These are phyloP conservation scores for Proales similis DNA, from an alignment of 1,140 invertebrate species.

Conservation along the genomic window DNA sequence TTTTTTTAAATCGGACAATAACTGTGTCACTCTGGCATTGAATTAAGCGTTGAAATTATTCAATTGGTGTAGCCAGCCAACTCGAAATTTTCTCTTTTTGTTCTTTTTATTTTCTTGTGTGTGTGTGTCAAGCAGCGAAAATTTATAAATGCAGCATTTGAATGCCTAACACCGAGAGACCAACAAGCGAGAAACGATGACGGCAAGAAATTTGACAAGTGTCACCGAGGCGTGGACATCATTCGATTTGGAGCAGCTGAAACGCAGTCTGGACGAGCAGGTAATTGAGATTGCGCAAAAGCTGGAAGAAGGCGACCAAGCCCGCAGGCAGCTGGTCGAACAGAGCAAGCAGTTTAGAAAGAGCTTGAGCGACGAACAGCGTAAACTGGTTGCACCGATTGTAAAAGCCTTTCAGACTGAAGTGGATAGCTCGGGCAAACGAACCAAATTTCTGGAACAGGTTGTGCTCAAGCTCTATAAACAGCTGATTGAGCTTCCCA, in stretches of 20 bases:
- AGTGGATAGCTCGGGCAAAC: conserved; percentile 56
- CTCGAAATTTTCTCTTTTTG: too few relatives aligned
- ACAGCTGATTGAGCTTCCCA: conserved; percentile 56
- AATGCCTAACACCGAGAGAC: too few relatives aligned
- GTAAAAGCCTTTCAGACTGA: conserved; percentile 58
- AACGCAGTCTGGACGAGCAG: conserved; percentile 52
- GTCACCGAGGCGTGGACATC: conserved; percentile 10
- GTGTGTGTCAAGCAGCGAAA: too few relatives aligned
- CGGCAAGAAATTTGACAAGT: conserved; percentile 9
- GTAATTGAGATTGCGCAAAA: conserved; percentile 56
- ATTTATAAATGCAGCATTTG: too few relatives aligned
- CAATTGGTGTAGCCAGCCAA: too few relatives aligned
- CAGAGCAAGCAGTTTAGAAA: conserved; percentile 58
- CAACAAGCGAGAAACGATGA: neutral
- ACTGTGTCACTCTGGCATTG: too few relatives aligned
- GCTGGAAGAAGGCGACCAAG: conserved; percentile 57
- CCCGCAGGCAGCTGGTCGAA: conserved; percentile 56
- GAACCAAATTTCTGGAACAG: conserved; percentile 57
- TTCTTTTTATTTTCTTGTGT: too few relatives aligned
- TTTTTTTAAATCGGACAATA: too few relatives aligned
- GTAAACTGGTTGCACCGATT: conserved; percentile 56
- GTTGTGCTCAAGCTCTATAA: conserved; percentile 58
- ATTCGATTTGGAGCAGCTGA: conserved; percentile 17
- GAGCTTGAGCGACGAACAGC: conserved; percentile 49
- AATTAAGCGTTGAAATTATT: too few relatives aligned